These are phyloP conservation scores for Thinocorus orbignyianus DNA, from an alignment of 2,113 vertebrate species.

Conservation along the genomic window DNA sequence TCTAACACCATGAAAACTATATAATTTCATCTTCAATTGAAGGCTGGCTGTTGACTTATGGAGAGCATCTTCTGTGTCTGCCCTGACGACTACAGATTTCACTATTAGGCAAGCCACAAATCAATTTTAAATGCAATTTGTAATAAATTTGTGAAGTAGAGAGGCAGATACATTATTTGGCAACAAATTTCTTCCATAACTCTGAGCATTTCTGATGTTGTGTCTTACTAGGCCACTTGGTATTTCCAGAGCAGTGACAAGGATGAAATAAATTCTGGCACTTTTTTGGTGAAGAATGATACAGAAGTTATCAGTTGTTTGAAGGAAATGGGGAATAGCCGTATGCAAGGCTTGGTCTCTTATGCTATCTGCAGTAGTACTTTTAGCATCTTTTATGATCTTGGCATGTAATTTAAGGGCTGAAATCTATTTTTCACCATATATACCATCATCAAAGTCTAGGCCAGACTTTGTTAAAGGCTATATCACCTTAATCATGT, in stretches of 20 bases:
- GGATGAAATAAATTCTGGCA: not conserved
- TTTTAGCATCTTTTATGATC: not conserved
- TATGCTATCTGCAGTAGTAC: not conserved
- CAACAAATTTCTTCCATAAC: not conserved
- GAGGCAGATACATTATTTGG: not conserved
- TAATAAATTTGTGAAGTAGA: not conserved
- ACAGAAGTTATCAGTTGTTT: not conserved
- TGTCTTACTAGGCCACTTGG: not conserved
- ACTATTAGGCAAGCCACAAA: not conserved
- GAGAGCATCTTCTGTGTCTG: not conserved
- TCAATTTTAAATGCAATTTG: not conserved
- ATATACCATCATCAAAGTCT: not conserved
- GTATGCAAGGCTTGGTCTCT: not conserved
- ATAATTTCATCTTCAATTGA: not conserved
- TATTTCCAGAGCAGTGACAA: not conserved
- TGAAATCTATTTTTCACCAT: not conserved
- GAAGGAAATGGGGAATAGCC: not conserved
- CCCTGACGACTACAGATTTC: not conserved
- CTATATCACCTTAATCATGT: not conserved
- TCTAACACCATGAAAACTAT: not conserved
- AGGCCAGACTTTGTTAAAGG: not conserved
- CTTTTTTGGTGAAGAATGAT: not conserved
- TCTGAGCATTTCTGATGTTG: not conserved
- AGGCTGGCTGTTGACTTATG: not conserved
- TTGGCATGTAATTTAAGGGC: not conserved